These are phyloP conservation scores for Cirrhinus mrigala DNA, from an alignment of 2,797 vertebrate genomes.

Conservation along the genomic window DNA sequence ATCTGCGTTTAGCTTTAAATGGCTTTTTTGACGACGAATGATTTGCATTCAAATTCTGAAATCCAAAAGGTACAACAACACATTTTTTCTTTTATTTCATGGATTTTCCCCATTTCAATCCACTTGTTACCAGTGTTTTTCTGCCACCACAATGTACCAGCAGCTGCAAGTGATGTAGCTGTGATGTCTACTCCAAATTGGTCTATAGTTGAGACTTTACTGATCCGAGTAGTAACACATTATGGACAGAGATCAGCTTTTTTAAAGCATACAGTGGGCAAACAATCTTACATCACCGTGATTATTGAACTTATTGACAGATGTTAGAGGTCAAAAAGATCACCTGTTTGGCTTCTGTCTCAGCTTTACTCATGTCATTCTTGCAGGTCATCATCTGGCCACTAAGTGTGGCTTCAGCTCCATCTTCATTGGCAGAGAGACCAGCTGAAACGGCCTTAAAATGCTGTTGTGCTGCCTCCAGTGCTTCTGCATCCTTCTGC, in stretches of 20 bases:
- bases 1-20: no score
- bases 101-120: no score
- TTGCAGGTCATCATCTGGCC: conserved; percentile 96
- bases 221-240: neutral
- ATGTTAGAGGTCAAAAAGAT: conserved; percentile 5
- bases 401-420: conserved; percentile 87
- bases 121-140: no score
- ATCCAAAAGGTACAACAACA: no score
- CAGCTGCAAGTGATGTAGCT: no score
- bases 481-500: conserved; percentile 77
- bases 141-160: no score
- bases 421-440: conserved; percentile 88
- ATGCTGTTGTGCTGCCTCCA: conserved; percentile 87
- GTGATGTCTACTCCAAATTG: no score
- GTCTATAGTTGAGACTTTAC: neutral
- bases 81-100: no score
- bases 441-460: conserved; percentile 92
- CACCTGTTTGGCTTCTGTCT: conserved; percentile 94
- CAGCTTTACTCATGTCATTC: conserved; percentile 92
- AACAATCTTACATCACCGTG: neutral
- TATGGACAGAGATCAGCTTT: neutral
- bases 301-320: neutral
- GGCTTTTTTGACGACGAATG: no score
- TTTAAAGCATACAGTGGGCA: neutral
- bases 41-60: no score